Base-by-base conservation (phyloP, 1,140 invertebrate genomes). In the Chionoecetes opilio region DNA sequence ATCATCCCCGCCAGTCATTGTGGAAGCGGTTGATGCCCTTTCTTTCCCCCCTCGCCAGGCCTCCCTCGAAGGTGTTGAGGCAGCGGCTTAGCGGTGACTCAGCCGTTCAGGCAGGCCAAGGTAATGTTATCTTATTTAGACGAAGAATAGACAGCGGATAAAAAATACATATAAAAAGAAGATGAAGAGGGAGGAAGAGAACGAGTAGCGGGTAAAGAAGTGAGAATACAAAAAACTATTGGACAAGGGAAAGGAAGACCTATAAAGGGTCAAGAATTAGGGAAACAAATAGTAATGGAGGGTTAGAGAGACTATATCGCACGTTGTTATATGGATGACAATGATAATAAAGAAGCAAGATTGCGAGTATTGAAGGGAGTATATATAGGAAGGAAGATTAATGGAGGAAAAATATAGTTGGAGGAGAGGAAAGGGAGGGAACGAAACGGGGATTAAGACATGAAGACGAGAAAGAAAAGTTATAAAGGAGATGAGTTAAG, bases 101-200 rank as follows among this genome's bases (percentile, higher is more conserved):
- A 75, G 63, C 63, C 63, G 0, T 75, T 75, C 63, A 17, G 2
- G n/a, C 21, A 75, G 63, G 63, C 63, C 6, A n/a, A 75, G 63
- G 26, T 75, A 75, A 75, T 75, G 63, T 75, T 75, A 75, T 75
- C 63, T 75, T 75, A 75, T 75, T 75, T n/a, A 75, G 63, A 3
- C 21, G 63, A 75, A 75, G 63, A 75, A 75, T 75, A 75, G 63
- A 26, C 21, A 26, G 11, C 63, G 63, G 21, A 75, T 75, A n/a
- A 75, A 75, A 75, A 75, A 75, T 14, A 53, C 0, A 9, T 53
- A n/a, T n/a, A n/a, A n/a, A n/a, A 75, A 75, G 46, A 17, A 53
- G 46, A 53, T 53, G 11, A 53, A 53, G 46, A n/a, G n/a, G 9
- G 9, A 53, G 46, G n/a, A 53, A 53, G 9, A 17, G 46, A 11